Conservation (phyloP, 2,888 invertebrate genomes). For the Lasius fuliginosus region DNA sequence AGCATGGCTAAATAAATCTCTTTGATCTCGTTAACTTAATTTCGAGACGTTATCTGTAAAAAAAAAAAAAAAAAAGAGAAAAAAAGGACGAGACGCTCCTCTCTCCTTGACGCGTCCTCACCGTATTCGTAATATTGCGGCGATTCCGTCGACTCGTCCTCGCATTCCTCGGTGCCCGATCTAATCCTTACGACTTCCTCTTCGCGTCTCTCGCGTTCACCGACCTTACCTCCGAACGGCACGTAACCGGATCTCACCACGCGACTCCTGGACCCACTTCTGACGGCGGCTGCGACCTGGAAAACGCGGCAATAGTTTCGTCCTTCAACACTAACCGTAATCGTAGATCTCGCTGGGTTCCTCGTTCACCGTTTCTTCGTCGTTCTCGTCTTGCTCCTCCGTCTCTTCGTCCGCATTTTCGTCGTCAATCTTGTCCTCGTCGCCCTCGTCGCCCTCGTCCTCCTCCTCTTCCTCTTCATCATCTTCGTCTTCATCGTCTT, state of each 20-base stretch:
- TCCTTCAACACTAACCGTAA: slow-evolving; percentile 78
- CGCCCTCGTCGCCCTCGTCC: slow-evolving; percentile 49
- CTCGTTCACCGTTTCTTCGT: slow-evolving; percentile 71
- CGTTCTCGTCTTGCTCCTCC: slow-evolving; percentile 67
- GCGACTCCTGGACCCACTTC: slow-evolving; percentile 60
- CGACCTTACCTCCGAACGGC: slow-evolving; percentile 50
- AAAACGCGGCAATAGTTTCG: slow-evolving; percentile 68
- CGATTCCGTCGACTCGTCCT: slow-evolving; percentile 70
- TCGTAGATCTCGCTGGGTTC: slow-evolving; percentile 69
- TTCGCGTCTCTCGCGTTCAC: slow-evolving; percentile 46
- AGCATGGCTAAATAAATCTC: too few species aligned
- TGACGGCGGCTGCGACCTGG: slow-evolving; percentile 63
- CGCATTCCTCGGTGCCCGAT: slow-evolving; percentile 66
- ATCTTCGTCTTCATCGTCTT: slow-evolving; percentile 1
- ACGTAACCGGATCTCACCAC: slow-evolving; percentile 58
- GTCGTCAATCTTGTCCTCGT: slow-evolving; percentile 43
- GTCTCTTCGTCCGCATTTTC: slow-evolving; percentile 48
- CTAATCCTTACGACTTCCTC: slow-evolving; percentile 51
- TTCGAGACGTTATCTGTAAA: neutral
- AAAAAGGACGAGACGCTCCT: slow-evolving; percentile 37
- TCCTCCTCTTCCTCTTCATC: slow-evolving; percentile 46
- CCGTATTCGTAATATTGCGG: slow-evolving; percentile 78
- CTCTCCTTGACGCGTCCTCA: slow-evolving; percentile 69
- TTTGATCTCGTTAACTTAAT: slow-evolving; percentile 2
- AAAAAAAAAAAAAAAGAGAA: neutral